Evolutionary conservation across 2,113 vertebrate species (phyloP), one percentile per base, ranked within the genome.

Genomic region (Scomber scombrus): DNA sequence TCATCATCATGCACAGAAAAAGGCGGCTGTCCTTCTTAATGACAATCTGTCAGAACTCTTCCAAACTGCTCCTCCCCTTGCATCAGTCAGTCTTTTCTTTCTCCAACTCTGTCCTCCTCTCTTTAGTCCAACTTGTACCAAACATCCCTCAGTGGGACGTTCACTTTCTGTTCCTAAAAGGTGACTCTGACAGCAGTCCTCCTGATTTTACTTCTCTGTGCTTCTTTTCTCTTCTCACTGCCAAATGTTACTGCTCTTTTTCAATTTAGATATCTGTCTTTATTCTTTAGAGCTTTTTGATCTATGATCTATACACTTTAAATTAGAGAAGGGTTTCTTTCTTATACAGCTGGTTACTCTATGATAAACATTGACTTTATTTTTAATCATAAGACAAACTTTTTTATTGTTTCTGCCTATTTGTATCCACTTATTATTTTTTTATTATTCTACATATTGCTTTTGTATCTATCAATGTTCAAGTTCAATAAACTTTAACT

Each of bases 21-120:
- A 91, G 83, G 47, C 90, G 92, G 90, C 86, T 90, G 89, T 90
- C 90, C 63, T 54, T 85, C 87, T 85, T 91, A 92, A 94, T 91
- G 90, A 86, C 89, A 93, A 84, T 88, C 85, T 93, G 90, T 87
- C 91, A 89, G 79, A 73, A 75, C 71, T 84, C 77, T 73, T 67
- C 57, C 68, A 81, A 77, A 73, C 80, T 15, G 55, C 71, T 82
- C 84, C 69, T 82, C 74, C 78, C 84, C 81, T 86, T 86, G 81
- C 74, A 85, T 92, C 85, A 65, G 65, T 45, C 87, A 70, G 51
- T 86, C 75, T 71, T 63, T 64, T 78, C 57, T 66, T 66, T 46
- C 50, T 60, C 70, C 78, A 70, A 15, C 56, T 45, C 64, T 18
- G 21, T 63, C 64, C 81, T 82, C 43, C 69, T 80, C 68, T 61